Base-by-base conservation (phyloP, 30 jellyfish, hydroid and myxozoan genomes). In the Aurelia sp. region DNA sequence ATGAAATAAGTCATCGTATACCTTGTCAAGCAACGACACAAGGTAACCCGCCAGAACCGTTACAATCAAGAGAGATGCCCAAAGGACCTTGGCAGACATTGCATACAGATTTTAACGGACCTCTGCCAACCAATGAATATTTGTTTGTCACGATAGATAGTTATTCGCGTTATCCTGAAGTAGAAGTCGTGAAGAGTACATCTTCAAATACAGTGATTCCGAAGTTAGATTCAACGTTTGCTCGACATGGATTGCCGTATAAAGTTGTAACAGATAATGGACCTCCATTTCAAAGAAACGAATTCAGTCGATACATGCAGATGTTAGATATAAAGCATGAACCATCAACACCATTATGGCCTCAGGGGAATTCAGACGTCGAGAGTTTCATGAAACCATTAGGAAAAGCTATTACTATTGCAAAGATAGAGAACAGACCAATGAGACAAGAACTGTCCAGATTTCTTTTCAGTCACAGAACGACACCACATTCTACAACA, bases 401-500 rank as follows among this genome's bases (percentile, higher is more conserved):
- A 5, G 60, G 41, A 44, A 78, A 79, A 38, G 21, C 47, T 33
- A 18, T 80, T 3, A 74, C 70, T 38, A 73, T 89, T 30, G 88
- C 97, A 21, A 30, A 38, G 7, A 35, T 60, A 2, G 96, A 88
- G 69, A 78, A 70, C 55, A 87, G 62, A 48, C 69, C 47, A 58
- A 69, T 85, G 94, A 64, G 76, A 41, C 97, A 81, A 18, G 96
- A 87, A 71, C 40, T 71, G 0, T 44, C 58, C 8, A 40, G 75
- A 30, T 27, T 87, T 24, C 74, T 87, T n/a, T 66, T 86, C 13
- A 68, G 61, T 11, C 50, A 62, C 73, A 35, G 78, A 13, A 60
- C 75, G 48, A 67, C 97, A 50, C 93, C 97, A 33, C 88, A 79
- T 74, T 35, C 69, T 31, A 66, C 72, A 22, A 87, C 96, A 3